These are phyloP conservation scores for Microtus ochrogaster DNA, from an alignment of 2,113 vertebrate genomes.

Conservation along the genomic window DNA sequence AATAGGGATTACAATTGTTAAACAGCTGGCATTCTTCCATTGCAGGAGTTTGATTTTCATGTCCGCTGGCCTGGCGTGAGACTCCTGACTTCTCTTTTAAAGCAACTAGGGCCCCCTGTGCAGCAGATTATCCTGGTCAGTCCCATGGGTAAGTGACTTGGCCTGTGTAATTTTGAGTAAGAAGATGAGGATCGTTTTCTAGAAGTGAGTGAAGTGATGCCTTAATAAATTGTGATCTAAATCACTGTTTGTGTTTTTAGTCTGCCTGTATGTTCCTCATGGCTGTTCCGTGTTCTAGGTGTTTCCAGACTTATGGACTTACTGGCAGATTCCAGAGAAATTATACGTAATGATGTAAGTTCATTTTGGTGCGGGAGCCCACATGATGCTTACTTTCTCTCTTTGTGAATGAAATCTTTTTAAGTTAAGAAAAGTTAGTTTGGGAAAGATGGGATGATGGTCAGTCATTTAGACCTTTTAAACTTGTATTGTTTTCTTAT, in stretches of 20 bases:
- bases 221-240: background rate
- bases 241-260: background rate
- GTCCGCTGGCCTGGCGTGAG: constrained; percentile 98
- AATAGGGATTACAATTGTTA: constrained; percentile 38
- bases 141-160: constrained; percentile 93
- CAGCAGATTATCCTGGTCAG: constrained; percentile 98
- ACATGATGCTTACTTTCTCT: background rate
- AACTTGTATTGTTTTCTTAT: constrained; percentile 21
- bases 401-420: constrained; percentile 22
- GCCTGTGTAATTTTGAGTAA: background rate
- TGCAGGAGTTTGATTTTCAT: constrained; percentile 98
- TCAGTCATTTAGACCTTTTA: constrained; percentile 18
- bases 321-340: constrained; percentile 96
- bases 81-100: constrained; percentile 94
- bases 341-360: constrained; percentile 98
- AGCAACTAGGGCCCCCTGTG: constrained; percentile 93
- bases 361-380: background rate
- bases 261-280: background rate
- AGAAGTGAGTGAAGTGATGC: background rate
- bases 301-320: constrained; percentile 98
- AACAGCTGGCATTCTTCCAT: constrained; percentile 61
- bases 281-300: constrained; percentile 85
- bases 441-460: background rate
- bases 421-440: background rate
- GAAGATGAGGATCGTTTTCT: background rate